Percentiles rank a stretch among this genome's conserved stretches.
phyloP scores from a whole-genome alignment of 2,888 invertebrate species.

The Agrilus biguttatus region DNA sequence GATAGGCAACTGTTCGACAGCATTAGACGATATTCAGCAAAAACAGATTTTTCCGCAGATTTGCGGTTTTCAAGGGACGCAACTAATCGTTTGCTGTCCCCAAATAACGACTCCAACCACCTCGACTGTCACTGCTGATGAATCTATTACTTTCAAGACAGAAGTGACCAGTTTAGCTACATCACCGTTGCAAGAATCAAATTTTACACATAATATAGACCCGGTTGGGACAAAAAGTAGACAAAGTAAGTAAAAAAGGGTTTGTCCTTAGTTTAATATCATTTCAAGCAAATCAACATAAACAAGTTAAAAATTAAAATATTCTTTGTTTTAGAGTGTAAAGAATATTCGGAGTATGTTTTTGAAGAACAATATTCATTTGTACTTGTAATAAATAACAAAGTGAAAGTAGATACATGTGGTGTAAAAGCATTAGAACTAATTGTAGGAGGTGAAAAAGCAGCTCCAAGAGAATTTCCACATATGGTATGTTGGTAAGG shows the following conservation, averaged over 20 bases:
- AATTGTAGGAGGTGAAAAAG: constrained; percentile 30
- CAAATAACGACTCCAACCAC: neutral
- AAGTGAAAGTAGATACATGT: constrained; percentile 23
- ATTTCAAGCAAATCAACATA: neutral
- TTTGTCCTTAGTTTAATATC: neutral
- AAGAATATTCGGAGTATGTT: constrained; percentile 29
- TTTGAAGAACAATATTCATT: constrained; percentile 21
- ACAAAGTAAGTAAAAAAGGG: constrained; percentile 9
- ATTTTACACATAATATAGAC: neutral
- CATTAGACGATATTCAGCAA: constrained; percentile 10
- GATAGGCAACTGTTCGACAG: constrained; percentile 14
- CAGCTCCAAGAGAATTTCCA: constrained; percentile 36
- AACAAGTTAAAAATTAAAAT: no score
- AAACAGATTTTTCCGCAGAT: constrained; percentile 2
- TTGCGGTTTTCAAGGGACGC: constrained; percentile 3
- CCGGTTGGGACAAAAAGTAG: constrained; percentile 10
- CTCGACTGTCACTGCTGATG: neutral
- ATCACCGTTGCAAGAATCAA: neutral
- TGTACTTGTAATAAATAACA: constrained; percentile 14
- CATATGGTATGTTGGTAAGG: constrained; percentile 37
- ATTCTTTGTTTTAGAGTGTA: constrained; percentile 26
- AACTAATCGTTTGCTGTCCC: constrained; percentile 5
- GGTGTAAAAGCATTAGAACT: constrained; percentile 27
- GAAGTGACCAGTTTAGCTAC: neutral
- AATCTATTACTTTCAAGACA: neutral